phyloP scores from a whole-genome alignment of 2,797 vertebrate species.

The Adrianichthys oophorus region DNA sequence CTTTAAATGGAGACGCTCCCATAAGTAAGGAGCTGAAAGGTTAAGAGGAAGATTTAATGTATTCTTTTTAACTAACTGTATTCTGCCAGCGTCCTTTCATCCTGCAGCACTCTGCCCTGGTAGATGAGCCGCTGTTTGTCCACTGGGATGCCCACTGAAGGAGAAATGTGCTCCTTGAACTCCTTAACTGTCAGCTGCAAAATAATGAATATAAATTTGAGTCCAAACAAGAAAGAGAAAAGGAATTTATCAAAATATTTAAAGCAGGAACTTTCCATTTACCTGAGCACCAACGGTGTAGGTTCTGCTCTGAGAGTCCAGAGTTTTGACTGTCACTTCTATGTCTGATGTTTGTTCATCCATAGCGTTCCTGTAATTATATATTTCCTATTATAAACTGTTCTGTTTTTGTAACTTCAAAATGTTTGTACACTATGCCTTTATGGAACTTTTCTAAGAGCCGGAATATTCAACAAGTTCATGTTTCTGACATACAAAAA shows the following conservation, averaged over 20 bases:
- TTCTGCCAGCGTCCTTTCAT: slow-evolving; percentile 89
- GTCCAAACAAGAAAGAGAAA: not conserved
- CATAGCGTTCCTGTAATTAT: slow-evolving; percentile 68
- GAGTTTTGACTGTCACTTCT: slow-evolving; percentile 91
- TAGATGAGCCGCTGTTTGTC: slow-evolving; percentile 94
- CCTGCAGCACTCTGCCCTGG: slow-evolving; percentile 91
- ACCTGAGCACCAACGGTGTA: slow-evolving; percentile 89
- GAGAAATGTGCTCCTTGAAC: slow-evolving; percentile 91
- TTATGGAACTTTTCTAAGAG: too few relatives aligned
- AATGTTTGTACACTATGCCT: too few relatives aligned
- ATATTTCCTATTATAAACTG: too few relatives aligned
- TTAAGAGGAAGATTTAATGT: not conserved
- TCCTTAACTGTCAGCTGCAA: slow-evolving; percentile 88
- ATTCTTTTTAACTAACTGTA: slow-evolving; percentile 81
- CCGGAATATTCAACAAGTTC: too few relatives aligned
- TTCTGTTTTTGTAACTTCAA: too few relatives aligned
- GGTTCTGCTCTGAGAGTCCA: slow-evolving; percentile 91
- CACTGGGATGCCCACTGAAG: slow-evolving; percentile 87
- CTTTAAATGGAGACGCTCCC: too few relatives aligned
- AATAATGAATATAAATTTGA: not conserved
- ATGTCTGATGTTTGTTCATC: slow-evolving; percentile 82
- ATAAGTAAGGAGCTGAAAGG: too few relatives aligned
- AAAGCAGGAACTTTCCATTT: slow-evolving; percentile 10
- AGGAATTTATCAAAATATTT: not conserved
- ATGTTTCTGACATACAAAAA: too few relatives aligned